A percentile compares a stretch with the other conserved stretches of the same genome.
Evolutionary conservation across 1,140 invertebrate genomes (phyloP).

Genomic region (Trichonephila clavipes): DNA sequence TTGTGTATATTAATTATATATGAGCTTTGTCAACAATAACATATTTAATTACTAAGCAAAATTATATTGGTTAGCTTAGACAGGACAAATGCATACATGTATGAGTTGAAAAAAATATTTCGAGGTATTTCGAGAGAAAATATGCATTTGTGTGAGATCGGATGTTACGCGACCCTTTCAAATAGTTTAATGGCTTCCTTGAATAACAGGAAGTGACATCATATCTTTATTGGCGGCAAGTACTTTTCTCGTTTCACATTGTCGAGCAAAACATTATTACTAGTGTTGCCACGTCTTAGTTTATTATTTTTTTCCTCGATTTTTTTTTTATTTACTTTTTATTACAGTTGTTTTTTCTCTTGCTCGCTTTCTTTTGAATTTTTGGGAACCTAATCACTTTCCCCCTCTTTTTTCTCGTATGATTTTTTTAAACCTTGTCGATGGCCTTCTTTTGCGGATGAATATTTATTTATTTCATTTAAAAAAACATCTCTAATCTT

Average conservation of each 20-base stretch:
- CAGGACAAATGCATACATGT: not conserved
- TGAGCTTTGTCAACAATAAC: too few species aligned
- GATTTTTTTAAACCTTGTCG: too few species aligned
- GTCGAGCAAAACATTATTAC: not conserved
- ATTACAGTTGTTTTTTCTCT: not conserved
- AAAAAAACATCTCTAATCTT: too few species aligned
- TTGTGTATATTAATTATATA: too few species aligned
- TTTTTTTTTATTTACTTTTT: too few species aligned
- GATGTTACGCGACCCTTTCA: slow-evolving; percentile 42
- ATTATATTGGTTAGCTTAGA: not conserved
- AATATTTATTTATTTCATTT: too few species aligned
- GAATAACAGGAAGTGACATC: slow-evolving; percentile 72
- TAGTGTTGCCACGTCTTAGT: not conserved
- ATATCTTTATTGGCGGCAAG: slow-evolving; percentile 31
- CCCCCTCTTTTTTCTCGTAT: too few species aligned
- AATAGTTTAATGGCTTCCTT: slow-evolving; percentile 69
- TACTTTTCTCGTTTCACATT: slow-evolving; percentile 1
- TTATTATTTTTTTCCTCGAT: not conserved
- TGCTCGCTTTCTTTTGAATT: too few species aligned
- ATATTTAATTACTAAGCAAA: too few species aligned
- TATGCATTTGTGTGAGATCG: slow-evolving; percentile 15
- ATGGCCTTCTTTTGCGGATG: too few species aligned
- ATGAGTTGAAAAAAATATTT: not conserved
- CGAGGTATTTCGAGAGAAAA: not conserved
- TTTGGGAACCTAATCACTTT: too few species aligned